Conservation (phyloP, 35 echinoderm and acorn worm species). For the Apostichopus japonicus region DNA sequence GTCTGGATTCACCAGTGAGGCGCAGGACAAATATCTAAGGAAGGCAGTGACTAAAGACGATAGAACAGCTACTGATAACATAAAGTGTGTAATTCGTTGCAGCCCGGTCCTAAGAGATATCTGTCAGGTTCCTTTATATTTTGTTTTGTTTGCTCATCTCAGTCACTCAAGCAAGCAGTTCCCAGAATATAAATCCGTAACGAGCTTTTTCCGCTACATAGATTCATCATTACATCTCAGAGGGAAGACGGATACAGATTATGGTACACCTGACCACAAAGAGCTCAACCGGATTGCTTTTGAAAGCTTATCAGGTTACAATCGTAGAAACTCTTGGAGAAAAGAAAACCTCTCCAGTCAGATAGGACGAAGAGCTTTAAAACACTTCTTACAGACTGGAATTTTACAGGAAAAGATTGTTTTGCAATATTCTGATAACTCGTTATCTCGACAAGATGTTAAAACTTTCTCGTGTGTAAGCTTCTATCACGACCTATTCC, state of each 20-base stretch:
- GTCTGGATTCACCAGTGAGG: neutral
- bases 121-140: constrained; percentile 10
- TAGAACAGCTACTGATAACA: neutral
- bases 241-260: neutral
- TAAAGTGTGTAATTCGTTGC: neutral
- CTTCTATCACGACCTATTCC: neutral
- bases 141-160: neutral
- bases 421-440: neutral
- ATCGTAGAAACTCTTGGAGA: neutral
- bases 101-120: neutral
- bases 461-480: neutral
- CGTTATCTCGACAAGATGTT: neutral
- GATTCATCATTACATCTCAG: neutral
- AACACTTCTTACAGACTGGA: neutral
- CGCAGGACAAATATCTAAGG: constrained; percentile 2
- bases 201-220: neutral
- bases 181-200: neutral
- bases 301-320: neutral
- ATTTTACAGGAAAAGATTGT: neutral
- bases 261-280: neutral
- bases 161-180: neutral
- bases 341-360: neutral
- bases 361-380: neutral
- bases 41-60: neutral
- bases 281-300: neutral